These are phyloP conservation scores for Chelon auratus DNA, from an alignment of 2,797 vertebrate genomes.

Conservation along the genomic window DNA sequence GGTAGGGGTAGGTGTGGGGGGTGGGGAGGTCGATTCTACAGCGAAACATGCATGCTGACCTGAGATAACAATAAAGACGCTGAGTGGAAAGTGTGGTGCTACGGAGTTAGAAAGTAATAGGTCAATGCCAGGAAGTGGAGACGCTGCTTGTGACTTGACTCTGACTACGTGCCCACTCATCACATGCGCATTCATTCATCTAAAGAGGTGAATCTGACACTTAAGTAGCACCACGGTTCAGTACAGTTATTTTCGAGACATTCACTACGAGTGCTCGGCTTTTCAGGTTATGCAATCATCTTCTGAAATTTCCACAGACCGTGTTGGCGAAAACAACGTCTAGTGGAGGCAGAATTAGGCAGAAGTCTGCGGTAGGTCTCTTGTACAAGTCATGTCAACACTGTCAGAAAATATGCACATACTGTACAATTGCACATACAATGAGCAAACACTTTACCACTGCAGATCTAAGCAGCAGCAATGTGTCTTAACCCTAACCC, in stretches of 20 bases:
- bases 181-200: not conserved
- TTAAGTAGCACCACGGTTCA: no score
- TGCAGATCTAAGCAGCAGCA: no score
- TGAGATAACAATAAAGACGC: rapidly evolving
- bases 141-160: conserved; percentile 14
- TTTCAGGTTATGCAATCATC: not conserved
- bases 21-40: not conserved
- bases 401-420: no score
- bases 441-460: no score
- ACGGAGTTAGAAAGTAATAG: conserved; percentile 4
- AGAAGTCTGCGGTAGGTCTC: no score
- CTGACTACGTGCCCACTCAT: not conserved
- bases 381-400: no score
- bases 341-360: no score
- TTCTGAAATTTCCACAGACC: not conserved
- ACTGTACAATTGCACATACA: no score
- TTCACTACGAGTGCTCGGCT: no score
- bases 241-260: no score
- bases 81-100: conserved; percentile 60
- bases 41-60: not conserved
- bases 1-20: no score
- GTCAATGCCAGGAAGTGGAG: conserved; percentile 71
- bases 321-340: not conserved
- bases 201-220: not conserved
- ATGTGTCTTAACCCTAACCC: no score